Evolutionary conservation across 2,888 invertebrate species (phyloP).

Genomic region (Leucania comma): DNA sequence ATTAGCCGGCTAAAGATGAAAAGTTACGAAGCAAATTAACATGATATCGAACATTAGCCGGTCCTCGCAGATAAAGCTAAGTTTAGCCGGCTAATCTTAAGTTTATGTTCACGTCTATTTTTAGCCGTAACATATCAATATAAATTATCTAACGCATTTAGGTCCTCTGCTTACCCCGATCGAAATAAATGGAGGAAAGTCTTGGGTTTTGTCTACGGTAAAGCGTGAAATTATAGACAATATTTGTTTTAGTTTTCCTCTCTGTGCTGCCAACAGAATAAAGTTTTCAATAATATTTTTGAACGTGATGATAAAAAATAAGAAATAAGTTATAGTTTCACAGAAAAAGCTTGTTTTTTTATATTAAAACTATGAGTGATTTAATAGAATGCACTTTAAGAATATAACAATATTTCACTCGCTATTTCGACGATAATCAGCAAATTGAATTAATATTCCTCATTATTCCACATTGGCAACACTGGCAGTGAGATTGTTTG

Average conservation of each 20-base stretch:
- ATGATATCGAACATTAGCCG: too few species aligned
- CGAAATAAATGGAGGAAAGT: conserved; percentile 4
- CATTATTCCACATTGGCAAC: conserved; percentile 67
- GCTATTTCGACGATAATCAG: background rate
- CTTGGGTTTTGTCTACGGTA: conserved; percentile 9
- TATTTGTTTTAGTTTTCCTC: background rate
- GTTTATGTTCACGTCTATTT: too few species aligned
- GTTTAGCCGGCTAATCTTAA: too few species aligned
- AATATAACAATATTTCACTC: background rate
- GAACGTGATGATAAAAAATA: too few species aligned
- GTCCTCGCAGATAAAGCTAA: too few species aligned
- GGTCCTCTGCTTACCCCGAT: conserved; percentile 17
- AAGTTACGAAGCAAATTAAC: too few species aligned
- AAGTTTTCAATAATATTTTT: background rate
- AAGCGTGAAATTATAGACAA: conserved; percentile 5
- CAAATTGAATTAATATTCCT: conserved; percentile 3
- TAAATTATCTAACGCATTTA: too few species aligned
- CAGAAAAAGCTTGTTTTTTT: too few species aligned
- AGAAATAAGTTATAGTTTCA: too few species aligned
- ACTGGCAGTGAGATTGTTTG: conserved; percentile 83
- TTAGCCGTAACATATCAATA: too few species aligned
- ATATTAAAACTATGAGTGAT: too few species aligned
- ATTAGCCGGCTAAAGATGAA: too few species aligned
- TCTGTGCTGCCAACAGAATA: conserved; percentile 11
- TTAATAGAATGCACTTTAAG: background rate